Evolutionary conservation across 2,797 vertebrate genomes (phyloP).

Genomic region (Paramormyrops hopkinsi): DNA sequence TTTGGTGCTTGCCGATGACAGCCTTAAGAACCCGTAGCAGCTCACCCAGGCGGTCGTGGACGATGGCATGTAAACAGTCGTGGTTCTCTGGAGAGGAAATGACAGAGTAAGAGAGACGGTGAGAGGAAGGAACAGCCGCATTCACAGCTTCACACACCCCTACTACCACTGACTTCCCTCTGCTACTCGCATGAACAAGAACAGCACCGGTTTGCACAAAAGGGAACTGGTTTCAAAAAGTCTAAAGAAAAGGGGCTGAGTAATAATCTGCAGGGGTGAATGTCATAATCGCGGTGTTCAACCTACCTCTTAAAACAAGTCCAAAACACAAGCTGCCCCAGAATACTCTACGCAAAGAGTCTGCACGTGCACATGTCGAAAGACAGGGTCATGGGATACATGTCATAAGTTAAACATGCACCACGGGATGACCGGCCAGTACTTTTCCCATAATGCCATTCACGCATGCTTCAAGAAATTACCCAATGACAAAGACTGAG

Average conservation of each 20-base stretch:
- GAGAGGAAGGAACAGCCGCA: background rate
- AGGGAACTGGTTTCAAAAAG: background rate
- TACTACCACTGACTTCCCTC: background rate
- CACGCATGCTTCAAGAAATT: background rate
- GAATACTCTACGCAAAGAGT: background rate
- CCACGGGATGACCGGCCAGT: background rate
- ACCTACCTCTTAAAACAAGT: background rate
- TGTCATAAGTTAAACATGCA: background rate
- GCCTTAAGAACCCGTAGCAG: slow-evolving; percentile 78
- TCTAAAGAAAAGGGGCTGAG: background rate
- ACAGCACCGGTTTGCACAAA: background rate
- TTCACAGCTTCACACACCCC: background rate
- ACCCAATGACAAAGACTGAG: background rate
- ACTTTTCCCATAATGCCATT: background rate
- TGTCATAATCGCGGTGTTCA: background rate
- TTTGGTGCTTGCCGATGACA: slow-evolving; percentile 84
- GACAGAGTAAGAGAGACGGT: background rate
- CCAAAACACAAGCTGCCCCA: background rate
- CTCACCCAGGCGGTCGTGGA: slow-evolving; percentile 81
- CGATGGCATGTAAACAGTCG: slow-evolving; percentile 68
- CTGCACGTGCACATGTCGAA: background rate
- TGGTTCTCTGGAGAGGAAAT: slow-evolving; percentile 57
- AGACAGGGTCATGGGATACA: background rate
- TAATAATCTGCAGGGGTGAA: background rate
- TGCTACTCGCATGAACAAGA: background rate